Percentiles rank a stretch among this genome's conserved stretches.
phyloP scores from a whole-genome alignment of 2,113 vertebrate genomes.

The Lepisosteus osseus region DNA sequence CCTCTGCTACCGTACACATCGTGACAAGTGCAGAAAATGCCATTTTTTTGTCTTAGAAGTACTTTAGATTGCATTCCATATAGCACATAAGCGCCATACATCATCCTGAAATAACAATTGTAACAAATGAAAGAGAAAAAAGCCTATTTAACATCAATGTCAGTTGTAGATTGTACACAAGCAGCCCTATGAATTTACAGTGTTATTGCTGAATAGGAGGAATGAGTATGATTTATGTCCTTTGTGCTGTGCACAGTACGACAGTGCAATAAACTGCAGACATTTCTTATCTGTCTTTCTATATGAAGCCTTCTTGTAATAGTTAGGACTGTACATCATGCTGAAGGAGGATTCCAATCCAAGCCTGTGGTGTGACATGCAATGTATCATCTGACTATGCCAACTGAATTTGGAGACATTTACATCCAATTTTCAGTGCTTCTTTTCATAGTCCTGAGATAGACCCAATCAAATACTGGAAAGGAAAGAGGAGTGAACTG shows the following conservation, averaged over 20 bases:
- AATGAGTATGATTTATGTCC: conserved; percentile 56
- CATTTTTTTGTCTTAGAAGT: conserved; percentile 10
- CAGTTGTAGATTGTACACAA: conserved; percentile 15
- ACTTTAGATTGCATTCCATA: conserved; percentile 18
- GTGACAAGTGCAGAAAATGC: neutral
- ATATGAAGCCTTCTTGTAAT: conserved; percentile 30
- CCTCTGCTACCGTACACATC: no score
- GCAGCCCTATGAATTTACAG: conserved; percentile 11
- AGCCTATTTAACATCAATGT: conserved; percentile 46
- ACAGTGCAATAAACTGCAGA: conserved; percentile 55
- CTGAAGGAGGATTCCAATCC: no score
- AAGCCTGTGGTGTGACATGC: no score
- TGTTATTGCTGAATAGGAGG: conserved; percentile 8
- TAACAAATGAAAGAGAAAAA: conserved; percentile 40
- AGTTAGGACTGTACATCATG: conserved; percentile 2
- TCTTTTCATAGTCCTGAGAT: no score
- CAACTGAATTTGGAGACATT: no score
- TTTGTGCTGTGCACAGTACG: conserved; percentile 38
- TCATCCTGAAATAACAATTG: conserved; percentile 37
- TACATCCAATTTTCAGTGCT: no score
- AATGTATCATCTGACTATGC: no score
- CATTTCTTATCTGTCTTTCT: conserved; percentile 53
- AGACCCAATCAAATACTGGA: no score
- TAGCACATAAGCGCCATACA: conserved; percentile 39
- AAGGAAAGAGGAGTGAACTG: no score